These are phyloP conservation scores for Tribolium madens DNA, from an alignment of 1,140 invertebrate species.

Conservation along the genomic window DNA sequence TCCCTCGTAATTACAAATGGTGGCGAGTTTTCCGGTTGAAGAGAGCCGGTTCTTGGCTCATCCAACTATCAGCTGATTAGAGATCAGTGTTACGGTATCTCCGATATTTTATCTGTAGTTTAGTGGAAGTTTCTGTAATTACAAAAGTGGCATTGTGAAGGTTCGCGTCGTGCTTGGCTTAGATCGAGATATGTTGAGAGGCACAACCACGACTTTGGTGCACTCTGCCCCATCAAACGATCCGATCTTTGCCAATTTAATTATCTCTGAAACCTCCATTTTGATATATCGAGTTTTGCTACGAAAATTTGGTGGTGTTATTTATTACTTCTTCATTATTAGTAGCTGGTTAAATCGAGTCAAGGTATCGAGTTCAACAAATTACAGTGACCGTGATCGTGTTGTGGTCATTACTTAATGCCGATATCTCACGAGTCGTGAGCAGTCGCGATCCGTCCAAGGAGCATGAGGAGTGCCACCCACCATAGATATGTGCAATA, in stretches of 20 bases:
- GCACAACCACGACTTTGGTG: slow-evolving; percentile 48
- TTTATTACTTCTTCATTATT: slow-evolving; percentile 40
- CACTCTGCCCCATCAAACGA: slow-evolving; percentile 48
- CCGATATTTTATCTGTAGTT: slow-evolving; percentile 30
- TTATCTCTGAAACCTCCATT: background rate
- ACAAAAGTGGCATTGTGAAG: slow-evolving; percentile 55
- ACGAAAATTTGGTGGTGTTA: too few species aligned
- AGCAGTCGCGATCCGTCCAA: slow-evolving; percentile 51
- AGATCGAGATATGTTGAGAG: slow-evolving; percentile 52
- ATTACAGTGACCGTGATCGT: slow-evolving; percentile 63
- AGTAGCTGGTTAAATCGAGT: slow-evolving; percentile 53
- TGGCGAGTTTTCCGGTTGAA: slow-evolving; percentile 40
- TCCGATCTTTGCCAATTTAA: slow-evolving; percentile 37
- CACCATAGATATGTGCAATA: slow-evolving; percentile 61
- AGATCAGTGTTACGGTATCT: slow-evolving; percentile 31
- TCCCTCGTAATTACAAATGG: slow-evolving; percentile 29
- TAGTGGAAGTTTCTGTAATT: slow-evolving; percentile 54
- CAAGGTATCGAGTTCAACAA: slow-evolving; percentile 61
- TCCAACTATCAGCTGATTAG: slow-evolving; percentile 31
- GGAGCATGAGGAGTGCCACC: slow-evolving; percentile 61
- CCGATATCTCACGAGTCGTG: slow-evolving; percentile 62
- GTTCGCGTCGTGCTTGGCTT: slow-evolving; percentile 46
- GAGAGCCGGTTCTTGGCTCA: slow-evolving; percentile 17
- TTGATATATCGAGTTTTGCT: too few species aligned
- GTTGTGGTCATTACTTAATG: slow-evolving; percentile 57